Base-by-base conservation (phyloP, 2,797 vertebrate species). In the Sebastiscus albofasciatus region DNA sequence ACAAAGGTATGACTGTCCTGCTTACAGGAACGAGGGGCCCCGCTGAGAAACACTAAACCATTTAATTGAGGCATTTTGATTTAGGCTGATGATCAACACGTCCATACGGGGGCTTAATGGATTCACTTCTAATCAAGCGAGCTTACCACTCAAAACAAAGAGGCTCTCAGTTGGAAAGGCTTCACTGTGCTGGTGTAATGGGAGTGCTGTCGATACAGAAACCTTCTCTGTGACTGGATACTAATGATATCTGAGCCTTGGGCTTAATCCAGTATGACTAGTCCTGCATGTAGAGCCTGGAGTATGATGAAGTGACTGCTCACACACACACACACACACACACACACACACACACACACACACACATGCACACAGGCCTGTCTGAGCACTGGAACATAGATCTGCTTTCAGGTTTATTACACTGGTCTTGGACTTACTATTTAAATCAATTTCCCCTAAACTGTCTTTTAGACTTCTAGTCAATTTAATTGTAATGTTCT, bases 91-190 rank as follows among this genome's bases (percentile, higher is more conserved):
- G 82, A 90, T 84, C 87, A 91, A 75, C 85, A 68, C 73, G 52
- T 86, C 83, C 76, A 80, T 84, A 77, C 76, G 75, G 77, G 16
- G 79, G 70, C 65, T 89, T 89, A 89, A 92, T 87, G 75, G 81
- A 90, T 87, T 90, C 82, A 75, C 77, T 84, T 79, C 75, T 75
- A 86, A 90, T 87, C 86, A 79, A 72, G 76, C 11, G 11, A 68
- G 83, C 59, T 87, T 77, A 84, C 0, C 20, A 65, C 49, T 56
- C 27, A 83, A 89, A 84, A 91, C 85, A 90, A 86, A 87, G 88
- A 88, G 81, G 9, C 79, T 87, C 80, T 89, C 72, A 80, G 83
- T 79, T 87, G 62, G 75, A 90, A 73, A 90, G 79, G 14, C 72
- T 79, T 84, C 72, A 7, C 34, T 62, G 59, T 76, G 86, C 72